These are phyloP conservation scores for Steatocranus sp. DNA, from an alignment of 2,797 vertebrate genomes.

Conservation along the genomic window DNA sequence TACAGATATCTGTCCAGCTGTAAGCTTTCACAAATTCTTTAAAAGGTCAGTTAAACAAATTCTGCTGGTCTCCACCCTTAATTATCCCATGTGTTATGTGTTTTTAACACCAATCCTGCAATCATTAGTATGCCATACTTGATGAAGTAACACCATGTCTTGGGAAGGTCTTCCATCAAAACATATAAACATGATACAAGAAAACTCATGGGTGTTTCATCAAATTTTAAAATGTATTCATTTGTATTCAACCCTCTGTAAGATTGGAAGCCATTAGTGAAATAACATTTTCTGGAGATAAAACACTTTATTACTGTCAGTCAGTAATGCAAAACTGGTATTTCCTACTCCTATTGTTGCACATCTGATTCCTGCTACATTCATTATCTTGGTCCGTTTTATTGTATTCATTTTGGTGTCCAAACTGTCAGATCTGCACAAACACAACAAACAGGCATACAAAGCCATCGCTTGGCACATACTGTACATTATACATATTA, in stretches of 20 bases:
- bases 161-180: neutral
- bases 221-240: neutral
- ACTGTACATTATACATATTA: neutral
- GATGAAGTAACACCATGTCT: neutral
- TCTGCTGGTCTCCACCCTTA: neutral
- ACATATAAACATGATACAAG: neutral
- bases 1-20: neutral
- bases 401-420: neutral
- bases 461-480: neutral
- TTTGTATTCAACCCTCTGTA: neutral
- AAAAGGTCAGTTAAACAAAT: neutral
- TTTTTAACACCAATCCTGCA: neutral
- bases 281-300: neutral
- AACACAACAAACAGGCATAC: slow-evolving; percentile 2
- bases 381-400: neutral
- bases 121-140: neutral
- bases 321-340: neutral
- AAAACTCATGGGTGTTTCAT: neutral
- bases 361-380: neutral
- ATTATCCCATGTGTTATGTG: neutral
- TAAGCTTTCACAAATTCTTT: neutral
- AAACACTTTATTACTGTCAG: neutral
- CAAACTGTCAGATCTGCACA: slow-evolving; percentile 9
- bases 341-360: neutral
- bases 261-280: neutral